Conservation (phyloP, 2,113 vertebrate species). For the Cercopithecus mona region DNA sequence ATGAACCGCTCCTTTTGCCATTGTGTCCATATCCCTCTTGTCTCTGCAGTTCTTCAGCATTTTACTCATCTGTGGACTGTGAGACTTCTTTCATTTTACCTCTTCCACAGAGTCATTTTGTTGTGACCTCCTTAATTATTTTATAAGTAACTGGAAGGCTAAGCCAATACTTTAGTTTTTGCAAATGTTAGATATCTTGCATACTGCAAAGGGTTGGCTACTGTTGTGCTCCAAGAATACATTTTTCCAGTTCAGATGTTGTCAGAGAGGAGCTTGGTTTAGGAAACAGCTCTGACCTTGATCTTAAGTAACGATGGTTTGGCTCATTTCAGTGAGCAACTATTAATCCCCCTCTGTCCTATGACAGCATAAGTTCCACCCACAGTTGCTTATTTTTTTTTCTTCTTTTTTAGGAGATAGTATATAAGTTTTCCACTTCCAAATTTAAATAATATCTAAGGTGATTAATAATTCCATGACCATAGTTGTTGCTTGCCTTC, state of each 20-base stretch:
- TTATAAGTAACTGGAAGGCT: not conserved
- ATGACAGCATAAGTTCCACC: fast-evolving
- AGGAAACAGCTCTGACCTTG: not conserved
- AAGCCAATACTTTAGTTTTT: not conserved
- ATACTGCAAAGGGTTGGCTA: not conserved
- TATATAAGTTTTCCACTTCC: not conserved
- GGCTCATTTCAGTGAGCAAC: not conserved
- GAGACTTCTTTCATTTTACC: too few species aligned
- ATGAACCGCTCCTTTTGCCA: fast-evolving
- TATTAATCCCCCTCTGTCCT: fast-evolving
- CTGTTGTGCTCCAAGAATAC: not conserved
- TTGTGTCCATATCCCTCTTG: fast-evolving
- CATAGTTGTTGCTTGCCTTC: fast-evolving
- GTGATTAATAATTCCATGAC: not conserved
- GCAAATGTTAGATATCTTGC: not conserved
- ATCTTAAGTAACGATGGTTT: not conserved
- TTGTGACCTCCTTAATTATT: not conserved
- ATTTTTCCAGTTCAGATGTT: fast-evolving
- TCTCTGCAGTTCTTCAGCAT: too few species aligned
- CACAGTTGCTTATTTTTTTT: not conserved
- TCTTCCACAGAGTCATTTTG: not conserved
- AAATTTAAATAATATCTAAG: not conserved
- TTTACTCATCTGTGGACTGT: fast-evolving
- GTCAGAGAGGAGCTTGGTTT: not conserved
- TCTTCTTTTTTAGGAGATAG: not conserved